Evolutionary conservation across 2,113 vertebrate species (phyloP).

Genomic region (Podocnemis expansa): DNA sequence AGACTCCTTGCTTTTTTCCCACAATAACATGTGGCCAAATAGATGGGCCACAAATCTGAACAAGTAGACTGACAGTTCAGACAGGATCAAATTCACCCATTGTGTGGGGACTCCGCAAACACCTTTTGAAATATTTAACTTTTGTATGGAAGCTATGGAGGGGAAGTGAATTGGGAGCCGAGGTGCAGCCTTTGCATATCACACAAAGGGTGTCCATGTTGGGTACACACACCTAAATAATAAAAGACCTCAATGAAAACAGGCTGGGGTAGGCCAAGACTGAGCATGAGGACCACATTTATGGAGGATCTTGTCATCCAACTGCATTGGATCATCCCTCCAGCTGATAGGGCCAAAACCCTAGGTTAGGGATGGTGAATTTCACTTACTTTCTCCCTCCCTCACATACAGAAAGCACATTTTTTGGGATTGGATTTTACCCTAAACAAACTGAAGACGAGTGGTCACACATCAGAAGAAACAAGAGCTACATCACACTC

Average conservation of each 20-base stretch:
- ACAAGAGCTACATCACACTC: not conserved
- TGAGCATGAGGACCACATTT: not conserved
- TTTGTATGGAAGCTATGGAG: not conserved
- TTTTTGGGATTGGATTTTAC: not conserved
- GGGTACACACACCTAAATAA: not conserved
- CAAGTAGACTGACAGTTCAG: not conserved
- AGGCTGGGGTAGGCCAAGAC: accelerated
- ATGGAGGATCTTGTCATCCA: not conserved
- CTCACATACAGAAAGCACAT: not conserved
- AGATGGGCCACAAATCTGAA: not conserved
- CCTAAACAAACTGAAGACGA: not conserved
- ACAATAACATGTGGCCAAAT: no score
- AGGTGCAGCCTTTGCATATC: no score
- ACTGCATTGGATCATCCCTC: not conserved
- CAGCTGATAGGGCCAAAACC: not conserved
- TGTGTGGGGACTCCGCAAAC: not conserved
- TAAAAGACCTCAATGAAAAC: not conserved
- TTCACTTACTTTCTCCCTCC: not conserved
- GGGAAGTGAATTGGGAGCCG: not conserved
- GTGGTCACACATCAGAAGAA: not conserved
- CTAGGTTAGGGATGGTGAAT: not conserved
- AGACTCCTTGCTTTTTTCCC: no score
- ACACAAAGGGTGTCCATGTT: not conserved
- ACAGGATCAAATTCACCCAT: not conserved
- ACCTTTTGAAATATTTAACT: not conserved